A percentile compares a stretch with the other conserved stretches of the same genome.
Conservation (phyloP, 37 sponge, comb jelly and placozoan species). For the Axinella damicornis region DNA sequence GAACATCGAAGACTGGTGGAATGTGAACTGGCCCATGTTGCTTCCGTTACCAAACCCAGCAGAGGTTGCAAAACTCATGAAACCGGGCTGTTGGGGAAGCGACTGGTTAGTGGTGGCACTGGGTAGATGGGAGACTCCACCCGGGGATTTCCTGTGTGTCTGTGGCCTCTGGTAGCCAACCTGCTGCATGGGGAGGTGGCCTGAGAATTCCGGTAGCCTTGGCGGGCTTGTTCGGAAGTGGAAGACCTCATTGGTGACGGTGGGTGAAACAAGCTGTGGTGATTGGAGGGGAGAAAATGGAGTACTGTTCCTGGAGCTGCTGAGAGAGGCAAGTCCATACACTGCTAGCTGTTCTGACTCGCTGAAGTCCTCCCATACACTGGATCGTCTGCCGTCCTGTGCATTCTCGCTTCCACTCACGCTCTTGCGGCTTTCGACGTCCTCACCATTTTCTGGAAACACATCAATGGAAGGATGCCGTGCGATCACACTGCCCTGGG, state of each 20-base stretch:
- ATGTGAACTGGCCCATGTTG: neutral
- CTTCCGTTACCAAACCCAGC: neutral
- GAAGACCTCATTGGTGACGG: conserved; percentile 38
- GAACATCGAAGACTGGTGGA: conserved; percentile 17
- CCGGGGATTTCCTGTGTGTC: conserved; percentile 18
- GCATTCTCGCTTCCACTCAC: conserved; percentile 7
- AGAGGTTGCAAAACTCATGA: neutral
- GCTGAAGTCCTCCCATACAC: conserved; percentile 63
- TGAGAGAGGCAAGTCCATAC: conserved; percentile 52
- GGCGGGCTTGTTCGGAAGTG: conserved; percentile 26
- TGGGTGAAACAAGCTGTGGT: conserved; percentile 29
- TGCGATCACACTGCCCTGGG: conserved; percentile 8
- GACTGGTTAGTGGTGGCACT: neutral
- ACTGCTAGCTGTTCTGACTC: conserved; percentile 69
- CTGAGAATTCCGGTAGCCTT: conserved; percentile 12
- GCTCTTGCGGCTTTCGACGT: conserved; percentile 1
- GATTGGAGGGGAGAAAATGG: conserved; percentile 49
- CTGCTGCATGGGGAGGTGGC: conserved; percentile 5
- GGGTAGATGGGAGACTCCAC: neutral
- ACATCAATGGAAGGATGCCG: conserved; percentile 24
- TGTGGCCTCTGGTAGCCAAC: conserved; percentile 25
- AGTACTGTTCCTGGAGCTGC: conserved; percentile 43
- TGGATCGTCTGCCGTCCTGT: conserved; percentile 19
- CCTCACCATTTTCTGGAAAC: conserved; percentile 8
- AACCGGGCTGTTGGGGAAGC: neutral